Evolutionary conservation across 2,888 invertebrate species (phyloP), one percentile per base, ranked within the genome.

Genomic region (Brachylomia viminalis): DNA sequence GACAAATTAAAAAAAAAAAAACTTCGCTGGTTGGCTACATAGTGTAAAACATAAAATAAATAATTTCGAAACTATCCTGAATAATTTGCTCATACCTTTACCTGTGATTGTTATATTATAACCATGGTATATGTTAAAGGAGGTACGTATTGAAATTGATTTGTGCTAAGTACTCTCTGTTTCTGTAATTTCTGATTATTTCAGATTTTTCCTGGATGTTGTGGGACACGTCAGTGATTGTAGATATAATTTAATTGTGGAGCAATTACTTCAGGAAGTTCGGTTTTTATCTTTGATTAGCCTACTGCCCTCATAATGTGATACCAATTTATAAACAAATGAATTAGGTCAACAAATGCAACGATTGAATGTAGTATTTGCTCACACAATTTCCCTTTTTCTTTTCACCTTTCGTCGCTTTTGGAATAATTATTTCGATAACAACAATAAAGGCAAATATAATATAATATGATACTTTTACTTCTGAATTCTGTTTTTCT

Each of bases 101-200:
- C 10, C 49, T 58, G 58, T 73, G 33, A 72, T 68, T 58, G n/a
- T 10, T 59, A 59, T 20, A n/a, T 30, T 23, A 38, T 33, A 71
- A 83, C 56, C 23, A 94, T 94, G 94, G 94, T 93, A 23, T 94
- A 94, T 75, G 90, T 94, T 15, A 93, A 91, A 88, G 91, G 90
- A 87, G 94, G 94, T 93, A 90, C 80, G 84, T 74, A 72, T 27
- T 45, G 0, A 49, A 27, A 33, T 42, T 72, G 8, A 45, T 56
- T 65, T 59, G 1, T 59, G 17, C 38, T 23, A 13, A 42, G 42
- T 42, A 42, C 10, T 42, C 7, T 56, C 23, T 45, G 30, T 23
- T n/a, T 45, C 27, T 61, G 11, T 54, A 27, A 27, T 69, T 62
- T 71, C 15, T 20, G 3, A 52, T 38, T 23, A 27, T 23, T 74